A percentile compares a stretch with the other conserved stretches of the same genome.
These are phyloP conservation scores for Mesorhabditis spiculigera DNA, from an alignment of 2,888 invertebrate species.

Conservation along the genomic window DNA sequence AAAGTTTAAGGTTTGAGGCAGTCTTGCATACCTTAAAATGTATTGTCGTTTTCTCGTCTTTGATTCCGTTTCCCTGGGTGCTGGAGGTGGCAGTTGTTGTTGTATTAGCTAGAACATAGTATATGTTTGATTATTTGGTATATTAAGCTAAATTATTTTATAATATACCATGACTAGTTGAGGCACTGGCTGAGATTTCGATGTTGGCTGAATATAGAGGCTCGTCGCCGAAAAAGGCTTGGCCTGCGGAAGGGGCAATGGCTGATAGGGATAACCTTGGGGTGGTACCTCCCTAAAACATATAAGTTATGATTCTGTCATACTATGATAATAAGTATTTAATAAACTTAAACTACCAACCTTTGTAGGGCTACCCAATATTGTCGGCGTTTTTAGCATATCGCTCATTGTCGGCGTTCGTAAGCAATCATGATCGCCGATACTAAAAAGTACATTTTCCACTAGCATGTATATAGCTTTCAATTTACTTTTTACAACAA, in stretches of 20 bases:
- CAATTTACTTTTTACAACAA: not conserved
- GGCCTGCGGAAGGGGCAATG: constrained; percentile 14
- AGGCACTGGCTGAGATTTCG: not conserved
- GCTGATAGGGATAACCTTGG: constrained; percentile 13
- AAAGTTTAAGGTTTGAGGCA: not conserved
- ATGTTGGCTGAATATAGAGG: constrained; percentile 14
- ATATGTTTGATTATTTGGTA: too few species aligned
- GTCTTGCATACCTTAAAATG: constrained; percentile 11
- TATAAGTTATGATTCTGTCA: too few species aligned
- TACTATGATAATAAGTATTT: not conserved
- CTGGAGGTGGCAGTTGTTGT: not conserved
- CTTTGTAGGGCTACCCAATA: not conserved
- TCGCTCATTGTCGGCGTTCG: constrained; percentile 47
- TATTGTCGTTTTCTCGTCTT: constrained; percentile 14
- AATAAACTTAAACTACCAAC: not conserved
- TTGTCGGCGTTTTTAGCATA: constrained; percentile 27
- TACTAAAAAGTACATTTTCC: not conserved
- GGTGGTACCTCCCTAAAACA: constrained; percentile 5
- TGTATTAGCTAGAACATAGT: not conserved
- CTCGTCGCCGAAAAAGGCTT: constrained; percentile 45
- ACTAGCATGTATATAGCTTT: not conserved
- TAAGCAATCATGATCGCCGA: constrained; percentile 37
- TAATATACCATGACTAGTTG: not conserved
- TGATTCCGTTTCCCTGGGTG: not conserved
- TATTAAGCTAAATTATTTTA: not conserved